Percentiles rank a stretch among this genome's conserved stretches.
Conservation (phyloP, 2,113 vertebrate species). For the Pagrus major region DNA sequence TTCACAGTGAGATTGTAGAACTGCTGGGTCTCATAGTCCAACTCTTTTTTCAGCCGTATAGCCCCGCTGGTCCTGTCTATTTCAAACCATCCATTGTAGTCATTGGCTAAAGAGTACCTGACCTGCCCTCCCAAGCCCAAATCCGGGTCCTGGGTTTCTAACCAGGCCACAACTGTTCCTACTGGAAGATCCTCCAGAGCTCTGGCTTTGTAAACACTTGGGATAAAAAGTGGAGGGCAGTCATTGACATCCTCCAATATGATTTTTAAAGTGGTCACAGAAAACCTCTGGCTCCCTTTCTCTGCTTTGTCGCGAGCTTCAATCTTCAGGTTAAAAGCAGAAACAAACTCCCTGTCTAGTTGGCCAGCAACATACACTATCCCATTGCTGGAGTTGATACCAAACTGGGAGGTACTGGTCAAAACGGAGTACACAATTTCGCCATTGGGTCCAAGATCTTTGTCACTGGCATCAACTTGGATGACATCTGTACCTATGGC, state of each 20-base stretch:
- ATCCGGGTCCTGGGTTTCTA: slow-evolving; percentile 96
- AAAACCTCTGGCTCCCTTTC: slow-evolving; percentile 87
- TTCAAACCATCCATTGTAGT: slow-evolving; percentile 94
- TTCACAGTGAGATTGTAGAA: slow-evolving; percentile 96
- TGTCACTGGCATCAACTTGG: slow-evolving; percentile 95
- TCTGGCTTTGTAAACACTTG: slow-evolving; percentile 90
- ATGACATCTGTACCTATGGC: slow-evolving; percentile 93
- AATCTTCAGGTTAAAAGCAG: slow-evolving; percentile 92
- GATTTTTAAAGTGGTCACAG: slow-evolving; percentile 89
- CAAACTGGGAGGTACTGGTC: slow-evolving; percentile 92
- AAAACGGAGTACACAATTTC: slow-evolving; percentile 91
- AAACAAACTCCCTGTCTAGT: slow-evolving; percentile 90
- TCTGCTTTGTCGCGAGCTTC: slow-evolving; percentile 94
- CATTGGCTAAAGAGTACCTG: slow-evolving; percentile 92
- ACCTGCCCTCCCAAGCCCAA: slow-evolving; percentile 94
- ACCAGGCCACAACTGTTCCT: slow-evolving; percentile 95
- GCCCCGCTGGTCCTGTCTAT: slow-evolving; percentile 93
- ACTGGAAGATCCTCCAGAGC: slow-evolving; percentile 94
- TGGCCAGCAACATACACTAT: slow-evolving; percentile 93
- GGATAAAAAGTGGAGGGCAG: slow-evolving; percentile 94
- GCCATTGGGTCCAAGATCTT: slow-evolving; percentile 92
- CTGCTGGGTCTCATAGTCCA: slow-evolving; percentile 96
- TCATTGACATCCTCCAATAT: slow-evolving; percentile 95
- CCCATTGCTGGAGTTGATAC: slow-evolving; percentile 92
- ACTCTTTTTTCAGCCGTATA: slow-evolving; percentile 92